Base-by-base conservation (phyloP, 2,888 invertebrate genomes). In the Lutraria lutraria region DNA sequence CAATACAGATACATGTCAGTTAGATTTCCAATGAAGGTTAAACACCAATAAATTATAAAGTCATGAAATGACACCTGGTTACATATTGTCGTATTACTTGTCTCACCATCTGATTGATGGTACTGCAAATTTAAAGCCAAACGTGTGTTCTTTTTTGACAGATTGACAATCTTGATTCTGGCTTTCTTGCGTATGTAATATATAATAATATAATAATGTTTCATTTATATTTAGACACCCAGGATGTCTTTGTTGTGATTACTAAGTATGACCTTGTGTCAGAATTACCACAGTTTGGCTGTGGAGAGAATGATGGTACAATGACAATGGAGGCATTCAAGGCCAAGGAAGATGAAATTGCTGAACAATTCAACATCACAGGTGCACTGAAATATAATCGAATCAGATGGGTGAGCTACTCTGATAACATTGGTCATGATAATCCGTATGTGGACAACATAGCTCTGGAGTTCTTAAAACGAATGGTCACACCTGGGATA, bases 381-480 rank as follows among this genome's bases (percentile, higher is more conserved):
- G 88, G 85, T 25, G 85, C 85, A 0, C 31, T 88, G 19, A n/a
- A 54, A 19, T 53, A 85, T 53, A 88, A 88, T 72, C 63, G 81
- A 15, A 88, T 88, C n/a, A 72, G 88, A 16, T 88, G 88, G 88
- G 88, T 85, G 21, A 88, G 88, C 85, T 88, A 85, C 52, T 72
- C 68, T 4, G 88, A 83, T 25, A 54, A 10, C 0, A 56, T 63
- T 16, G 60, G 82, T 52, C 56, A 29, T n/a, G 85, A 88, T 54
- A 85, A 88, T 60, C 88, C 88, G 0, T 21, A 82, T 52, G 82
- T 88, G 34, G 85, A 88, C 56, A 88, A 88, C 63, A 88, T 88
- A 15, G 88, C 85, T 13, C 63, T 88, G 0, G 76, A 82, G 53
- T 88, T 88, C n/a, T 25, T 88, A 15, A 82, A 76, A 60, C 31